Evolutionary conservation across 1,140 invertebrate species (phyloP).

Genomic region (Lethocerus indicus): DNA sequence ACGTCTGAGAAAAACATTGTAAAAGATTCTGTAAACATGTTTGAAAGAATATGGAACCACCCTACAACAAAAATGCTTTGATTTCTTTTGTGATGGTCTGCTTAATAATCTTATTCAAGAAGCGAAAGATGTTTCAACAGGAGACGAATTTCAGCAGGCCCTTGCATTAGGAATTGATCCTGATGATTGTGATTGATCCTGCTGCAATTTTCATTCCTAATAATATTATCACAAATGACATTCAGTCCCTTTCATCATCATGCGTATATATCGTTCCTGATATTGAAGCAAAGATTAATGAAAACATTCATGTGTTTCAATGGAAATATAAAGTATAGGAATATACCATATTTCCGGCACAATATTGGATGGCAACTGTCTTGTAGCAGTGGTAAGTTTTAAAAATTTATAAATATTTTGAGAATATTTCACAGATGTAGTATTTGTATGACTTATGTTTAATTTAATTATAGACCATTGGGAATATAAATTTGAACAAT

Average conservation of each 20-base stretch:
- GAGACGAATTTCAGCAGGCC: too few relatives aligned
- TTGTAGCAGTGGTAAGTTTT: conserved; percentile 53
- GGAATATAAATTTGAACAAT: conserved; percentile 80
- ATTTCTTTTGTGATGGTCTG: conserved; percentile 28
- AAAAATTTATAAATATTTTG: too few relatives aligned
- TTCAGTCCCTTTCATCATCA: conserved; percentile 57
- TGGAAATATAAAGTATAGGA: conserved; percentile 74
- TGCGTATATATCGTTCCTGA: conserved; percentile 72
- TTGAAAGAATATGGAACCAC: too few relatives aligned
- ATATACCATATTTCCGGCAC: conserved; percentile 86
- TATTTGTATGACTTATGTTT: neutral
- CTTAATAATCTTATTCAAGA: conserved; percentile 85
- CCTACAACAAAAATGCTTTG: too few relatives aligned
- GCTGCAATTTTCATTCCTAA: conserved; percentile 73
- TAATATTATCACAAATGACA: conserved; percentile 62
- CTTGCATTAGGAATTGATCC: too few relatives aligned
- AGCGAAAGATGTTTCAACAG: conserved; percentile 66
- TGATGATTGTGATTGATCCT: conserved; percentile 53
- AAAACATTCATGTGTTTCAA: conserved; percentile 93
- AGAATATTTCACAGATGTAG: too few relatives aligned
- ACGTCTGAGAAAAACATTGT: too few relatives aligned
- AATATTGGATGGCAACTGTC: conserved; percentile 78
- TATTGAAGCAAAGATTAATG: conserved; percentile 83
- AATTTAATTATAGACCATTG: conserved; percentile 41
- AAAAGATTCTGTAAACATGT: too few relatives aligned